Conservation (phyloP, 2,888 invertebrate genomes). For the Silvanus unidentatus region DNA sequence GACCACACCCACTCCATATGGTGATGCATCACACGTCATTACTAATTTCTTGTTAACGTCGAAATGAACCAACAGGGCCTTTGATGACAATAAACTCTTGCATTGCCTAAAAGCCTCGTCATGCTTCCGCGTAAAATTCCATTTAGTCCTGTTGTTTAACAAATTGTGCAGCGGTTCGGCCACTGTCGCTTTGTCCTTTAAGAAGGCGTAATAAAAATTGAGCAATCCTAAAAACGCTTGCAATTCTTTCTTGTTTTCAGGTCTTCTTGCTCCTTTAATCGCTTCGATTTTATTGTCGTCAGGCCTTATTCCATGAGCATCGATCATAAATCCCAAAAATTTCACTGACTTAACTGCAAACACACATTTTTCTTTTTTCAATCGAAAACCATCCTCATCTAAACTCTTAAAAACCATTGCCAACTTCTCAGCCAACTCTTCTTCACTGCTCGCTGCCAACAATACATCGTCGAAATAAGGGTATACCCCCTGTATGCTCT, state of each 20-base stretch:
- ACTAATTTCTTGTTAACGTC: background rate
- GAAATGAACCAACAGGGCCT: background rate
- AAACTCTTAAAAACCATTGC: background rate
- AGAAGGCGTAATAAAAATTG: conserved; percentile 6
- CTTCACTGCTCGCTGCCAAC: background rate
- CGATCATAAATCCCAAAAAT: conserved; percentile 8
- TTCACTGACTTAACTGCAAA: background rate
- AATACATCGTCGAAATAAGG: conserved; percentile 7
- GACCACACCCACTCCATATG: background rate
- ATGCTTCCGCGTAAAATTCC: background rate
- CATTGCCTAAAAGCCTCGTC: background rate
- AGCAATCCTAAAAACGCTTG: conserved; percentile 3
- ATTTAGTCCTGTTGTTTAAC: conserved; percentile 3
- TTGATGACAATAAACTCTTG: conserved; percentile 3
- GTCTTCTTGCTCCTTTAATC: background rate
- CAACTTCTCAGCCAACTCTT: background rate
- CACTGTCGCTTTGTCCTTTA: conserved; percentile 2
- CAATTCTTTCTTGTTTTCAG: conserved; percentile 5
- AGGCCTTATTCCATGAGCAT: conserved; percentile 1
- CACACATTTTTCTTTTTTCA: conserved; percentile 5
- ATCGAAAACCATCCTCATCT: conserved; percentile 1
- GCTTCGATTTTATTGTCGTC: conserved; percentile 4
- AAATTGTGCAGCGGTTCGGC: background rate
- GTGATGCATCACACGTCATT: background rate
- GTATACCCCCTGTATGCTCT: conserved; percentile 8